A percentile compares a stretch with the other conserved stretches of the same genome.
phyloP scores from a whole-genome alignment of 1,140 invertebrate species.

The Carposina sasakii region DNA sequence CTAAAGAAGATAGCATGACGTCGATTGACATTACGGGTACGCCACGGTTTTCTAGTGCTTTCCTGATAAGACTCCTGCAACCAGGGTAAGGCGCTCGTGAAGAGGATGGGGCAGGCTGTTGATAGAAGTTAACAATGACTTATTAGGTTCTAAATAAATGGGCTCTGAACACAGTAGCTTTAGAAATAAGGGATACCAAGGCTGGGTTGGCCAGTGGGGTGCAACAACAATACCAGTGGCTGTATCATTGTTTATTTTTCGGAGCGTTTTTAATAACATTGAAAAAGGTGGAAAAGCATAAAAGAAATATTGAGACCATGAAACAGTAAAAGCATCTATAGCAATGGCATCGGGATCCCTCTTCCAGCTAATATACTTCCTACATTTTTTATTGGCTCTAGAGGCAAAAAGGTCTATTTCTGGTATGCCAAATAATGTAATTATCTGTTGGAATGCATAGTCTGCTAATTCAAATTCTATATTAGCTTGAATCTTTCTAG shows the following conservation, averaged over 20 bases:
- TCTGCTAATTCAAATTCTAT: constrained; percentile 6
- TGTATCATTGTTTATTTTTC: not conserved
- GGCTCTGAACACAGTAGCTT: not conserved
- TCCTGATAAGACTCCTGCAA: not conserved
- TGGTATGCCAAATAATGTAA: constrained; percentile 2
- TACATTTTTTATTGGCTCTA: constrained; percentile 11
- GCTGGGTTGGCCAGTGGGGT: not conserved
- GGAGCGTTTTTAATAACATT: not conserved
- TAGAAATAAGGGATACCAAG: not conserved
- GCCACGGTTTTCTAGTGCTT: not conserved
- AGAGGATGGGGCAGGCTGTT: not conserved
- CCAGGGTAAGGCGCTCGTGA: not conserved
- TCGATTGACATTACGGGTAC: not conserved
- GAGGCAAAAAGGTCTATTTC: constrained; percentile 10
- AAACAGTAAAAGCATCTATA: not conserved
- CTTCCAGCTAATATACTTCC: constrained; percentile 10
- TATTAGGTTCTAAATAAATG: not conserved
- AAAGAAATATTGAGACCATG: not conserved
- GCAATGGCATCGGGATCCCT: constrained; percentile 8
- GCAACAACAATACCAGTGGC: not conserved
- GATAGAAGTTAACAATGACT: not conserved
- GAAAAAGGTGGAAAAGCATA: not conserved
- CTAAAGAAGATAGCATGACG: not conserved
- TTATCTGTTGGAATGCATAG: constrained; percentile 2
- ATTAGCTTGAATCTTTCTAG: constrained; percentile 1